Base-by-base conservation (phyloP, 2,888 invertebrate species). In the Conops quadrifasciatus region DNA sequence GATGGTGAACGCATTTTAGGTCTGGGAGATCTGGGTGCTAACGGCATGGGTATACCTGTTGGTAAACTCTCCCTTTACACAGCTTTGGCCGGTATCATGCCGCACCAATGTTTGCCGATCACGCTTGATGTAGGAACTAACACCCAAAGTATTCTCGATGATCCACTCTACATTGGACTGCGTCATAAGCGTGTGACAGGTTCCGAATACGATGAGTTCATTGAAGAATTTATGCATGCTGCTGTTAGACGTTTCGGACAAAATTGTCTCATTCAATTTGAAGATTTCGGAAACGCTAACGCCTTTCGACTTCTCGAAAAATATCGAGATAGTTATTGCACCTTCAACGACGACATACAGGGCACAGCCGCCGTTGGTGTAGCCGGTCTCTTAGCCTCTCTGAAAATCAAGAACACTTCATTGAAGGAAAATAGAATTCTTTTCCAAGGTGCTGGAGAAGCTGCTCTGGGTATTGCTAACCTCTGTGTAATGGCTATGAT, bases 271-370 rank as follows among this genome's bases (percentile, higher is more conserved):
- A 94, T 96, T 64, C 94, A 92, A 88, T 99, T 98, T 87, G 99
- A 99, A 88, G 99, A 99, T 88, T 99, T 99, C 85, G 99, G 93
- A 68, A 99, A 99, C 83, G 90, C 93, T 13, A 99, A 99, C 87
- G 99, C 99, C 7, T 99, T 98, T 89, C 89, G 94, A 47, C 88
- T 99, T 70, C 88, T 99, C 75, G 93, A 91, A 80, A 96, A 94
- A 84, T 99, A 98, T 87, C 90, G 96, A 56, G 88, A 94, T 79
- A 84, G 90, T 81, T 93, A 94, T 87, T 98, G 98, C 87, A 97
- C 96, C 16, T 99, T 99, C 87, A 99, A 99, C 87, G 99, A 99
- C 85, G 99, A 99, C 85, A 99, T 99, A 83, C 98, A 99, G 71
- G 97, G 97, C 81, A 97, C 98, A 4, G 98, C 99, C 2, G 89